Conservation (phyloP, 2,888 invertebrate species). For the Rhamnusium bicolor region DNA sequence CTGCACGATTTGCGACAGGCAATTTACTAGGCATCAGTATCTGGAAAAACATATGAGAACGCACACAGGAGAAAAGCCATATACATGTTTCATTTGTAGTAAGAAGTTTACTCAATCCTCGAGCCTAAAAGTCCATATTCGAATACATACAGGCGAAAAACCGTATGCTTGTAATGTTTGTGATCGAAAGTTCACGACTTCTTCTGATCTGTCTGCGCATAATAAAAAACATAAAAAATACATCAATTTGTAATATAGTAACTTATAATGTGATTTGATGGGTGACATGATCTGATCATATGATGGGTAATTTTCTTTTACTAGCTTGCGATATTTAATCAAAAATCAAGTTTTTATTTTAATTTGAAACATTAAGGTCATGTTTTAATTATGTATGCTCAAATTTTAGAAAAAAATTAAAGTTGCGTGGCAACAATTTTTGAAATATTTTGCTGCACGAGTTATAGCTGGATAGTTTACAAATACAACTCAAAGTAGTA, state of each 20-base stretch:
- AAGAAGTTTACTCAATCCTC: slow-evolving; percentile 68
- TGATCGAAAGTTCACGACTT: slow-evolving; percentile 65
- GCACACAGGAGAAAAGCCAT: slow-evolving; percentile 72
- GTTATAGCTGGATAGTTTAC: too few species aligned
- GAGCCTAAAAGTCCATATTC: slow-evolving; percentile 66
- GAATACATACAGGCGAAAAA: slow-evolving; percentile 67
- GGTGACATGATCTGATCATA: slow-evolving; percentile 2
- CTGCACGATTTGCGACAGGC: slow-evolving; percentile 69
- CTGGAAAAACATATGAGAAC: slow-evolving; percentile 72
- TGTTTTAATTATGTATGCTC: too few species aligned
- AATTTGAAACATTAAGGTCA: too few species aligned
- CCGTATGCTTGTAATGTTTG: slow-evolving; percentile 67
- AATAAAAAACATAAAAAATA: slow-evolving; percentile 67
- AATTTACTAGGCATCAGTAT: slow-evolving; percentile 74
- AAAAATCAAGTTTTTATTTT: too few species aligned
- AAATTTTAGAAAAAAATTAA: too few species aligned
- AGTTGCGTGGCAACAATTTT: too few species aligned
- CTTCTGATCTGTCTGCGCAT: slow-evolving; percentile 66
- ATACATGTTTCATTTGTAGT: slow-evolving; percentile 64
- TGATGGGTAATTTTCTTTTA: too few species aligned
- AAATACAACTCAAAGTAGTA: too few species aligned
- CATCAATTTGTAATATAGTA: slow-evolving; percentile 61
- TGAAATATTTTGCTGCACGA: too few species aligned
- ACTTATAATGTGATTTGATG: slow-evolving; percentile 1
- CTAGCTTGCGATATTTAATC: too few species aligned